Conservation (phyloP, 1,140 invertebrate species). For the Telenomus remus region DNA sequence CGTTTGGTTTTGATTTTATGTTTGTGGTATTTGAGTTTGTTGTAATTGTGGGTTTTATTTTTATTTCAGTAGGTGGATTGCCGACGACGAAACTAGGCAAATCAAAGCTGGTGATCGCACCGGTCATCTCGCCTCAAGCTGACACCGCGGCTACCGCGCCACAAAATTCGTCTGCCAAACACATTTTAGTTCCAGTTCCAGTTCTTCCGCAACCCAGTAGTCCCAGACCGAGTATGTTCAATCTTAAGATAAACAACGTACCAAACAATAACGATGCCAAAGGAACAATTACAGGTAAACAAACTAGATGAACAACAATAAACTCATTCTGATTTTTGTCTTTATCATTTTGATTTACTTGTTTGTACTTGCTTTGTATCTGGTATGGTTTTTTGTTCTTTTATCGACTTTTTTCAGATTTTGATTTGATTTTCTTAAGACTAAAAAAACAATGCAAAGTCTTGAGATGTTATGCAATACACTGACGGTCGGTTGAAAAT, state of each 20-base stretch:
- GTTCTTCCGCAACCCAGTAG: conserved; percentile 70
- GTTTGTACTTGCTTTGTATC: conserved; percentile 10
- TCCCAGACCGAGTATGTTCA: conserved; percentile 74
- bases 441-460: neutral
- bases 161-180: conserved; percentile 68
- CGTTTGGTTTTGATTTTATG: too few relatives aligned
- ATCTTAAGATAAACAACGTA: conserved; percentile 77
- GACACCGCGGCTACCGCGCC: conserved; percentile 69
- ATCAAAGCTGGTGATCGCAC: conserved; percentile 75
- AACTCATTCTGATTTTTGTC: too few relatives aligned
- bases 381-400: neutral
- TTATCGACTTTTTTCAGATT: neutral
- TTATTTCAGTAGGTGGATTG: conserved; percentile 57
- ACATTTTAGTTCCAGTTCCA: conserved; percentile 75
- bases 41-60: neutral
- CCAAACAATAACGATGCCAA: conserved; percentile 73
- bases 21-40: neutral
- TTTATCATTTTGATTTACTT: conserved; percentile 15
- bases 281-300: conserved; percentile 73
- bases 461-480: conserved; percentile 35
- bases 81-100: conserved; percentile 70
- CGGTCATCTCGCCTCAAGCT: conserved; percentile 72
- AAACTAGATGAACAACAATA: neutral
- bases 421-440: too few relatives aligned
- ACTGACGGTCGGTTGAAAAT: conserved; percentile 44